These are phyloP conservation scores for Asarcornis scutulata DNA, from an alignment of 2,113 vertebrate species.

Conservation along the genomic window DNA sequence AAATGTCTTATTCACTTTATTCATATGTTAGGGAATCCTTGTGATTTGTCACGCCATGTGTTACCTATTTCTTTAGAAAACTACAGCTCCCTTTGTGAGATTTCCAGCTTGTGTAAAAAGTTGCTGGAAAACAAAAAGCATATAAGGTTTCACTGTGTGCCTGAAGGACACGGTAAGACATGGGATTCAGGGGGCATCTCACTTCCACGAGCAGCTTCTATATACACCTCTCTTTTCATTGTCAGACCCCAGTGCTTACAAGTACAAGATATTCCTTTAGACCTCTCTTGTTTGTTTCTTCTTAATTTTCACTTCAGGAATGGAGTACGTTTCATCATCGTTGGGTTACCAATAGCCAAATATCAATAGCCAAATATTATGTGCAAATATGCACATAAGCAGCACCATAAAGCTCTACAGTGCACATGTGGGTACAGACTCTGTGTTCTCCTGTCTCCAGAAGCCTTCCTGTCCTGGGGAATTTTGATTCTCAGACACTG, in stretches of 20 bases:
- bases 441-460: neutral
- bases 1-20: neutral
- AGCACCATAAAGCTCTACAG: neutral
- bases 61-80: neutral
- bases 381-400: neutral
- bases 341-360: neutral
- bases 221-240: neutral
- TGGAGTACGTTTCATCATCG: neutral
- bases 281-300: neutral
- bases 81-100: neutral
- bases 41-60: neutral
- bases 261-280: neutral
- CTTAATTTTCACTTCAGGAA: neutral
- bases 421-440: neutral
- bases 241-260: neutral
- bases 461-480: neutral
- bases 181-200: neutral
- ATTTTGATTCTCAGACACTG: neutral
- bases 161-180: neutral
- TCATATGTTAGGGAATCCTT: neutral
- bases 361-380: too few species aligned
- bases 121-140: neutral
- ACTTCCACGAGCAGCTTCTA: neutral
- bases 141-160: neutral
- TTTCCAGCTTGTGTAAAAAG: neutral